Evolutionary conservation across 1,140 invertebrate genomes (phyloP), one percentile per base, ranked within the genome.

Genomic region (Musca vetustissima): DNA sequence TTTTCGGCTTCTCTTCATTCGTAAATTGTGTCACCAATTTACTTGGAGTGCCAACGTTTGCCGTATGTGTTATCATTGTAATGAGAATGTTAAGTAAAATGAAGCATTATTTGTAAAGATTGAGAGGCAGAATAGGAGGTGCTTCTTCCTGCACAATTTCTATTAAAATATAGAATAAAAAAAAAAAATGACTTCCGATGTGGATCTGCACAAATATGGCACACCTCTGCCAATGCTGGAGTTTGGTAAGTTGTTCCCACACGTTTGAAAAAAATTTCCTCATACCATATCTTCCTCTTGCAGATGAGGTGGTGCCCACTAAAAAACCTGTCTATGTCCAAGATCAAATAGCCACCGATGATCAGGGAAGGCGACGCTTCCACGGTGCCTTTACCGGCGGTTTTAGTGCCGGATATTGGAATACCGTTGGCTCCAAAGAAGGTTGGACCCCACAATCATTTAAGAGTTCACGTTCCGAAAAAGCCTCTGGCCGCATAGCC

Each of bases 361-460:
- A 91, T 59, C 89, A 95, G 83, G 97, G 97, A 1, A 86, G 94
- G 73, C 85, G 95, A 25, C 83, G 98, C 74, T 99, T 99, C 83
- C 98, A 99, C 85, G 98, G 98, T 47, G 98, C 98, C 0, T 99
- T 99, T 81, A 99, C 97, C 7, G 98, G 98, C 2, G 98, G 98
- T 4, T 99, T 99, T 80, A 97, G 96, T 52, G 98, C 98, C 28
- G 98, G 98, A 1, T 98, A 95, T 81, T 98, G 93, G 77, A 99
- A 99, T 79, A 93, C 95, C 8, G 98, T 99, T 61, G 98, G 96
- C 0, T 92, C 95, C 0, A 88, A 93, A 71, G 96, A 99, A 88
- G 98, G 98, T 43, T 99, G 95, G 93, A 89, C 88, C 25, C 98
- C 98, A 2, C 88, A 90, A 32, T 89, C 90, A 32, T 99, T 98